Conservation (phyloP, 2,888 invertebrate genomes). For the Leptopilina myrica region DNA sequence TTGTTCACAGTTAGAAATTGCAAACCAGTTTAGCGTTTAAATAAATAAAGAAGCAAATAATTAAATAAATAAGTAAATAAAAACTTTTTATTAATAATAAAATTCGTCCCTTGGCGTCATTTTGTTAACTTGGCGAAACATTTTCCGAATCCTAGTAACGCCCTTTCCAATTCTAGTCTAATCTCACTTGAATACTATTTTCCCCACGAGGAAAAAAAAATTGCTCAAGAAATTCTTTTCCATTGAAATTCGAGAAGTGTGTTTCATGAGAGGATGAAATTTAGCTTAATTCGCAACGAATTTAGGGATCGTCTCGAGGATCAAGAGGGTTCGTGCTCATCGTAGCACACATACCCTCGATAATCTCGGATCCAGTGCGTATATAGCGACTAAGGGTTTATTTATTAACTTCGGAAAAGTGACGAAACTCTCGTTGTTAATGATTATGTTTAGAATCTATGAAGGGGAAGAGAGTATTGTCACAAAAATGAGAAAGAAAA, state of each 20-base stretch:
- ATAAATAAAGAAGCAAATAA: no score
- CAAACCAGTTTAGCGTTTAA: no score
- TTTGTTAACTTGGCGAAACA: no score
- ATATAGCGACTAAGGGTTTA: constrained; percentile 45
- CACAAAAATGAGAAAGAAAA: neutral
- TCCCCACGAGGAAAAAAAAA: no score
- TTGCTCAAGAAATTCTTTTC: neutral
- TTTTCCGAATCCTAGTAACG: no score
- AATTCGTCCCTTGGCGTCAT: no score
- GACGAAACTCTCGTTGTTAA: constrained; percentile 39
- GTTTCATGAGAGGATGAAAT: constrained; percentile 1
- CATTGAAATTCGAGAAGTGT: constrained; percentile 16
- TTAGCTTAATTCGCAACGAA: constrained; percentile 19
- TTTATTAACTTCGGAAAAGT: constrained; percentile 46
- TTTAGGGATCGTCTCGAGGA: constrained; percentile 3
- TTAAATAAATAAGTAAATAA: no score
- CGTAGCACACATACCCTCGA: constrained; percentile 35
- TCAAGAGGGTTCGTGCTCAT: constrained; percentile 21
- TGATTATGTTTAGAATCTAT: neutral
- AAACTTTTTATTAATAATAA: no score
- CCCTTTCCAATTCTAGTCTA: no score
- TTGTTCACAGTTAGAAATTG: no score
- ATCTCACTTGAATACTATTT: no score
- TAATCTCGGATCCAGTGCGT: constrained; percentile 18
- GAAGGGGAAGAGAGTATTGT: neutral